Conservation (phyloP, 2,113 vertebrate genomes). For the Caranx melampygus region DNA sequence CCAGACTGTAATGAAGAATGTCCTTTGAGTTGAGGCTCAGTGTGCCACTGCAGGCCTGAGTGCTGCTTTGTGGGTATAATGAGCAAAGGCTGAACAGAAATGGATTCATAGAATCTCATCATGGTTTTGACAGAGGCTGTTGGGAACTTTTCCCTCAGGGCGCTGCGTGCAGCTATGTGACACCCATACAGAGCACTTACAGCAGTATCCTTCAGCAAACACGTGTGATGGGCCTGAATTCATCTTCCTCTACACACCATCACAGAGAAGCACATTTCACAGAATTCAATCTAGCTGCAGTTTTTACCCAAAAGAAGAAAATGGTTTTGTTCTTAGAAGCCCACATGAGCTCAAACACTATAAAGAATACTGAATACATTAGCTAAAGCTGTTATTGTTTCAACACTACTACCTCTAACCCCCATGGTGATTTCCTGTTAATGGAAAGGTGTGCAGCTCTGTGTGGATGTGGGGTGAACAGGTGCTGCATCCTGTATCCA, state of each 20-base stretch:
- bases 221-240: not conserved
- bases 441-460: slow-evolving; percentile 41
- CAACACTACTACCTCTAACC: slow-evolving; percentile 37
- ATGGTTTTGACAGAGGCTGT: slow-evolving; percentile 5
- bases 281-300: slow-evolving; percentile 7
- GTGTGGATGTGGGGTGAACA: not conserved
- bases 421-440: slow-evolving; percentile 50
- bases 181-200: slow-evolving; percentile 3
- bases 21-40: slow-evolving; percentile 5
- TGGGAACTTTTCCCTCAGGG: slow-evolving; percentile 3
- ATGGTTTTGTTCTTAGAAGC: slow-evolving; percentile 29
- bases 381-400: slow-evolving; percentile 61
- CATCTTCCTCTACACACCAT: not conserved
- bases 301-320: slow-evolving; percentile 24
- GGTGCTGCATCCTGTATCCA: not conserved
- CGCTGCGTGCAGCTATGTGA: not conserved
- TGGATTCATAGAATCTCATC: slow-evolving; percentile 15
- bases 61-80: not conserved
- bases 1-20: slow-evolving; percentile 12
- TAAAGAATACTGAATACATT: slow-evolving; percentile 59
- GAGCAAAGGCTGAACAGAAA: slow-evolving; percentile 12
- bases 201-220: not conserved
- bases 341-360: slow-evolving; percentile 9
- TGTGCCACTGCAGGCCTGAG: slow-evolving; percentile 10
- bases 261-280: slow-evolving; percentile 13